phyloP scores from a whole-genome alignment of 2,888 invertebrate species.

The Apamea anceps region DNA sequence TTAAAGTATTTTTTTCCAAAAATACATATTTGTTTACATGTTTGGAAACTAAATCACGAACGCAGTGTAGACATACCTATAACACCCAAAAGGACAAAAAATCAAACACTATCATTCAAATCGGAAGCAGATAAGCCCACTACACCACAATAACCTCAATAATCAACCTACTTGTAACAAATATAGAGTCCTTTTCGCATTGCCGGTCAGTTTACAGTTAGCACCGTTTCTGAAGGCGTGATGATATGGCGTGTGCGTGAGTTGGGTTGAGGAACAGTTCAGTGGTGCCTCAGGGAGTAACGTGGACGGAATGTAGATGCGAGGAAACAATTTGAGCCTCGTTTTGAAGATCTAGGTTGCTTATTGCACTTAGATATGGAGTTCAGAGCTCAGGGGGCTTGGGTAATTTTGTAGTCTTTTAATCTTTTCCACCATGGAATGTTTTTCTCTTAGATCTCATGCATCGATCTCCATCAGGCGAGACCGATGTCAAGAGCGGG shows the following conservation, averaged over 20 bases:
- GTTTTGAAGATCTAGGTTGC: conserved; percentile 30
- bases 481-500: neutral
- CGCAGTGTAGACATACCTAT: neutral
- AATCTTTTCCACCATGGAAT: neutral
- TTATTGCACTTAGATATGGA: neutral
- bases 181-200: conserved; percentile 78
- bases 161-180: conserved; percentile 75
- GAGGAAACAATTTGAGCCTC: conserved; percentile 31
- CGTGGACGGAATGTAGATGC: conserved; percentile 70
- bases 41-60: too few relatives aligned
- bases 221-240: conserved; percentile 74
- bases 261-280: conserved; percentile 70
- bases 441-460: neutral
- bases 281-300: conserved; percentile 63
- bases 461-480: neutral
- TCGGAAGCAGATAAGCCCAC: conserved; percentile 49
- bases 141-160: conserved; percentile 74
- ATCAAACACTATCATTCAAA: conserved; percentile 23
- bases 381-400: neutral
- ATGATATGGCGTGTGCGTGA: conserved; percentile 79
- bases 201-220: conserved; percentile 80
- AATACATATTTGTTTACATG: too few relatives aligned
- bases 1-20: neutral
- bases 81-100: conserved; percentile 15
- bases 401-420: neutral